phyloP scores from a whole-genome alignment of 2,888 invertebrate genomes.

The Keiferia lycopersicella region DNA sequence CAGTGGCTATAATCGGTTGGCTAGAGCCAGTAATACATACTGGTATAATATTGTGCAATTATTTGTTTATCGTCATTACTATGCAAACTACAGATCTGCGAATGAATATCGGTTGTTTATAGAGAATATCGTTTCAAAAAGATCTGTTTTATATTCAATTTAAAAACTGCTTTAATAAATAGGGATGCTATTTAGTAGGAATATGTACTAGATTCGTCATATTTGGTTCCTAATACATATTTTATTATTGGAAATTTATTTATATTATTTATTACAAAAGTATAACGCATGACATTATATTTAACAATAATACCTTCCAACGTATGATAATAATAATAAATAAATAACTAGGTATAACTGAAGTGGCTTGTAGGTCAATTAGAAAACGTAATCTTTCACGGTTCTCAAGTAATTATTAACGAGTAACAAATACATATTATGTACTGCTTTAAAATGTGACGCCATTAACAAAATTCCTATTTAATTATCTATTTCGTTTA shows the following conservation, averaged over 20 bases:
- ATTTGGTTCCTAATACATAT: conserved; percentile 67
- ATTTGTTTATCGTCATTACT: no score
- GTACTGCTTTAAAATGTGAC: not conserved
- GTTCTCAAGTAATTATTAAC: conserved; percentile 4
- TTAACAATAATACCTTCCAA: conserved; percentile 60
- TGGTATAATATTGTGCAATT: not conserved
- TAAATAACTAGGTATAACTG: conserved; percentile 38
- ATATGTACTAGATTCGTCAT: conserved; percentile 33
- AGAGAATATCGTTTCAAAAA: not conserved
- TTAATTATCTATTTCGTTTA: no score
- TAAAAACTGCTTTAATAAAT: conserved; percentile 2
- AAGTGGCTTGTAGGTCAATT: conserved; percentile 77
- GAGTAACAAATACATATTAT: not conserved
- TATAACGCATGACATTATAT: conserved; percentile 37
- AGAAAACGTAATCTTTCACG: conserved; percentile 39
- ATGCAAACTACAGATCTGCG: not conserved
- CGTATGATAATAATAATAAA: conserved; percentile 55
- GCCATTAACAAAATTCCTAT: not conserved
- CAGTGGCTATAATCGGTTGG: no score
- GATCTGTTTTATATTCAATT: conserved; percentile 11
- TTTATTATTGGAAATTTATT: conserved; percentile 58
- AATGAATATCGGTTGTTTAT: conserved; percentile 5
- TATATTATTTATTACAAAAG: conserved; percentile 36
- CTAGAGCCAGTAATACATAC: not conserved
- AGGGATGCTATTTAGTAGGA: conserved; percentile 32